Base-by-base conservation (phyloP, 2,797 vertebrate species). In the Catamblyrhynchus diadema region DNA sequence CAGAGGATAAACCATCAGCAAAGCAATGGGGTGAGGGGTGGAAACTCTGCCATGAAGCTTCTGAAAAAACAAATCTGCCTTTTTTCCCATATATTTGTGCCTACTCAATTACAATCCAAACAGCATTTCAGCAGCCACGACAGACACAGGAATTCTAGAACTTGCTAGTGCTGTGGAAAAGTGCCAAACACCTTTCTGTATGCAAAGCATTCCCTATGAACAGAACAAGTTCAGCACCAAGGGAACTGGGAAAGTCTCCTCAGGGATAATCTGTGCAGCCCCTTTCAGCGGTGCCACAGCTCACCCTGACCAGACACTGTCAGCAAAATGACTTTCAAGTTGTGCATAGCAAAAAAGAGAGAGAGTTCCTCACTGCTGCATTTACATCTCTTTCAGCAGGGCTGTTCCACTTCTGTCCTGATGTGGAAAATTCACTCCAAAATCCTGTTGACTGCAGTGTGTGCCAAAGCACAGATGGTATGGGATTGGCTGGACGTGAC, bases 131-230 rank as follows among this genome's bases (percentile, higher is more conserved):
- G 50, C 59, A 91, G 86, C 64, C 60, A 67, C 48, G 1, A 21
- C 37, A 71, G n/a, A 21, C 50, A 47, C 20, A 12, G 45, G 70
- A 77, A 60, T 92, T 77, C 79, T 16, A n/a, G 39, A 12, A 37
- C 60, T 83, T 56, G 35, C 72, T 39, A 71, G 35, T 1, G 0
- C 9, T 47, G 66, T 83, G 56, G 77, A 91, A 89, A 91, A 81
- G 50, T 90, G 95, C 69, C 57, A 80, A 88, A 66, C n/a, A 79
- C 44, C 44, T 62, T 81, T 72, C 85, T 75, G 69, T 27, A 69
- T 86, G 85, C 79, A 91, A 67, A 91, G 27, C 50, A 60, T 88
- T 86, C 78, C 81, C 86, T 62, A n/a, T 61, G 33, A 82, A 53
- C n/a, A 62, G 61, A 50, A 24, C 39, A 30, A 86, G 42, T 51